Evolutionary conservation across 2,888 invertebrate genomes (phyloP), one percentile per base, ranked within the genome.

Genomic region (Nomada flava): DNA sequence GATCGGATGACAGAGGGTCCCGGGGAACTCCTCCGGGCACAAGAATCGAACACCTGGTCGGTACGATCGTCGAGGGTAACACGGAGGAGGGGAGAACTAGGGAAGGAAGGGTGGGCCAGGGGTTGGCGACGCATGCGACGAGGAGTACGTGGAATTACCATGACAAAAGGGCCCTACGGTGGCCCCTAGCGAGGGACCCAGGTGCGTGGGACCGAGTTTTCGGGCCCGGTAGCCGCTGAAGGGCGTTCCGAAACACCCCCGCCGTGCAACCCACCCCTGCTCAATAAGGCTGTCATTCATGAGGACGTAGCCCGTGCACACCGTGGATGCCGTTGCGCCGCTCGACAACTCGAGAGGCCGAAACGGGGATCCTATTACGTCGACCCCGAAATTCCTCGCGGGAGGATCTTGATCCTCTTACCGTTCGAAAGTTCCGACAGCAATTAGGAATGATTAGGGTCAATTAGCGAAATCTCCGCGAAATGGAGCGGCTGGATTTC

Each of bases 161-260:
- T 93, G 85, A 93, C 93, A 93, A 93, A 89, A 84, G 88, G 83
- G 83, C 85, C 90, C 90, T 89, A 88, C 86, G 82, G 88, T 87
- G 91, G 88, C 87, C 89, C 89, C 86, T 86, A 71, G 88, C 89
- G 76, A 82, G 89, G 88, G 87, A 79, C 90, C 92, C 92, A 92
- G 92, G 91, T 93, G 92, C 93, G 93, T 93, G 93, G 93, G 92
- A 93, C 93, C 91, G 82, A 83, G 84, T 88, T 89, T 89, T 89
- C 76, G 88, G 89, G 87, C 88, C 90, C 91, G 85, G 91, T 92
- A 92, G 92, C 91, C 80, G 86, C 87, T 84, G 86, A 90, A 92
- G 91, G 92, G 91, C 92, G 91, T 91, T 91, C 86, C 89, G 85
- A 68, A 76, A 91, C 91, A 90, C 92, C 92, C 92, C 92, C 93